Percentiles rank a stretch among this genome's conserved stretches.
These are phyloP conservation scores for Channa argus DNA, from an alignment of 2,113 vertebrate species.

Conservation along the genomic window DNA sequence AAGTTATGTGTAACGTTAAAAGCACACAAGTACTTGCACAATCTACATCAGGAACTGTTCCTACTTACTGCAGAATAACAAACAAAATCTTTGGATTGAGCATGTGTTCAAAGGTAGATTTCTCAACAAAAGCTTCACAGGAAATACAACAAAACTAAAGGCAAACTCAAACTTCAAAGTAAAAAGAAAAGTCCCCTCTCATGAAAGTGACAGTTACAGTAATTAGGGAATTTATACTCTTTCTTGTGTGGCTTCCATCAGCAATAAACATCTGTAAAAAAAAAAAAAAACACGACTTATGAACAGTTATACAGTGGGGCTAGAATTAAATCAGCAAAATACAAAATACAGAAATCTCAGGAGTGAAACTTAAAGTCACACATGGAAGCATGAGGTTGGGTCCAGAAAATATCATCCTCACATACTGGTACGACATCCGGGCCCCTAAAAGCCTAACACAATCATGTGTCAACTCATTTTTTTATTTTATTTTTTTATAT, in stretches of 20 bases:
- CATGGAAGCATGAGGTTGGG: slow-evolving; percentile 54
- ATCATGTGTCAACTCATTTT: slow-evolving; percentile 66
- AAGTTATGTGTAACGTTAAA: slow-evolving; percentile 71
- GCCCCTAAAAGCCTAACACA: slow-evolving; percentile 66
- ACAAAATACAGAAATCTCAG: slow-evolving; percentile 45
- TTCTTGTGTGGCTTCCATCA: slow-evolving; percentile 19
- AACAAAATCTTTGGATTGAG: slow-evolving; percentile 86
- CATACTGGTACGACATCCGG: slow-evolving; percentile 57
- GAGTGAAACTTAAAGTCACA: slow-evolving; percentile 43
- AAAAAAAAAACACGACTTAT: background rate
- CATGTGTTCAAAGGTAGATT: slow-evolving; percentile 77
- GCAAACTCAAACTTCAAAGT: slow-evolving; percentile 24
- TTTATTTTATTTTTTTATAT: background rate
- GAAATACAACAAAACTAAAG: slow-evolving; percentile 55
- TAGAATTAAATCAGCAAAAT: slow-evolving; percentile 7
- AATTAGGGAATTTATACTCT: slow-evolving; percentile 23
- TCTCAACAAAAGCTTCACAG: slow-evolving; percentile 58
- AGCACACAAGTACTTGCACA: slow-evolving; percentile 70
- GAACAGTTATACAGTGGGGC: slow-evolving; percentile 10
- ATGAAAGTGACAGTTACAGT: background rate
- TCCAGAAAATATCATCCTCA: slow-evolving; percentile 46
- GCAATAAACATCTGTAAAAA: slow-evolving; percentile 9
- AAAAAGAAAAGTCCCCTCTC: background rate
- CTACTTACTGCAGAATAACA: slow-evolving; percentile 75
- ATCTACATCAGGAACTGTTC: slow-evolving; percentile 74